phyloP scores from a whole-genome alignment of 2,113 vertebrate species.

The Paraplagusia blochii region DNA sequence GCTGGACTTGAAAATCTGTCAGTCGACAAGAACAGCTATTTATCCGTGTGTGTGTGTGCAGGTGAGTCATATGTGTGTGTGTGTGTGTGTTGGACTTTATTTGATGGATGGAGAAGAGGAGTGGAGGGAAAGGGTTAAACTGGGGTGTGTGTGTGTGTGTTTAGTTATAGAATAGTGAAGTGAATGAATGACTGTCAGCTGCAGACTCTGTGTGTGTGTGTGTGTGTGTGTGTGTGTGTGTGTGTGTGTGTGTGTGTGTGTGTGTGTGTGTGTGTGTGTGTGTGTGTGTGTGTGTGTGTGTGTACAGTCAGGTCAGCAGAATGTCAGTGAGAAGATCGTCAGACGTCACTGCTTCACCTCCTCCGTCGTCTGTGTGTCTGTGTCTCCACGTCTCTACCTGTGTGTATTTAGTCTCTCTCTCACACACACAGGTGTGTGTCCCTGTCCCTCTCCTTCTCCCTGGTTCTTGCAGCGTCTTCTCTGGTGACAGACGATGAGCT shows the following conservation, averaged over 20 bases:
- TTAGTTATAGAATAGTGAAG: slow-evolving; percentile 56
- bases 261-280: slow-evolving; percentile 13
- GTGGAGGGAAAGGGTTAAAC: neutral
- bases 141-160: slow-evolving; percentile 23
- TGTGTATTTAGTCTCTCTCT: neutral
- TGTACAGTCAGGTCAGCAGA: slow-evolving; percentile 56
- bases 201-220: slow-evolving; percentile 36
- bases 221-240: slow-evolving; percentile 10
- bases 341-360: slow-evolving; percentile 57
- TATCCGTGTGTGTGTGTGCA: neutral
- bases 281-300: slow-evolving; percentile 6
- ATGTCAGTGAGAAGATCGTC: slow-evolving; percentile 59
- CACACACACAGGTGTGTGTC: slow-evolving; percentile 16
- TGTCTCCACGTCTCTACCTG: slow-evolving; percentile 40
- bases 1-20: slow-evolving; percentile 11
- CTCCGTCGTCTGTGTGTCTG: slow-evolving; percentile 61
- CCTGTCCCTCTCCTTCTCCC: slow-evolving; percentile 47
- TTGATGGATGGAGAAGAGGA: slow-evolving; percentile 2
- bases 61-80: no score
- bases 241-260: slow-evolving; percentile 10
- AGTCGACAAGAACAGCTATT: neutral
- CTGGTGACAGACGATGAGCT: slow-evolving; percentile 66
- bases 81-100: slow-evolving; percentile 10
- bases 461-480: slow-evolving; percentile 57
- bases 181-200: slow-evolving; percentile 71